Base-by-base conservation (phyloP, 2,888 invertebrate genomes). In the Meghimatium bilineatum region DNA sequence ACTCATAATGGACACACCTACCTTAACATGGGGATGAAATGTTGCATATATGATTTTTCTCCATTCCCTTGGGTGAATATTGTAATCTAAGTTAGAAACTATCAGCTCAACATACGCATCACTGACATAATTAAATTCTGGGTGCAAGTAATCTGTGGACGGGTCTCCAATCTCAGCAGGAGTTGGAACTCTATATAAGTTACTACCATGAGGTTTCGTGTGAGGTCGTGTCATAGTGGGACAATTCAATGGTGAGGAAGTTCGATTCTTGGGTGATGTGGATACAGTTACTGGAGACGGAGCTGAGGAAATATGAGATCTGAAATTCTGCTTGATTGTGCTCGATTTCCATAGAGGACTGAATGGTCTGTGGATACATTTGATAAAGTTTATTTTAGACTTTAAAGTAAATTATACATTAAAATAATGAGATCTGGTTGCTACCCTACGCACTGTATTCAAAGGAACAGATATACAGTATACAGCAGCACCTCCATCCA, bases 31-130 rank as follows among this genome's bases (percentile, higher is more conserved):
- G 89, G 96, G 95, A 90, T 95, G 95, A 89, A 96, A 95, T 86
- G 96, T 95, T 49, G 95, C 94, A 75, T 95, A 94, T 29, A 96
- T 94, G 86, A 96, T 95, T 87, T 95, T 95, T 90, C 95, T 95
- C 94, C 96, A 95, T 88, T 96, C 96, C 86, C 95, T 95, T 0
- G 95, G 94, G 90, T 95, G 95, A 88, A 96, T 95, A 87, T 95
- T 95, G 89, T 95, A 95, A 93, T 96, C 96, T 87, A 96, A 94
- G 93, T 96, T 96, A 26, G 96, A 95, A 56, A 96, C 95, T 87
- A 92, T 84, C 26, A 93, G 86, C 83, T 93, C 92, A 44, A 93
- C 91, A 52, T 90, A 82, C 3, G 69, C 26, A 66, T 84, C 84
- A 38, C 34, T 76, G 36, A 29, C 67, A 10, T 32, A 86, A 49